Conservation (phyloP, 2,888 invertebrate genomes). For the Agelastica alni region DNA sequence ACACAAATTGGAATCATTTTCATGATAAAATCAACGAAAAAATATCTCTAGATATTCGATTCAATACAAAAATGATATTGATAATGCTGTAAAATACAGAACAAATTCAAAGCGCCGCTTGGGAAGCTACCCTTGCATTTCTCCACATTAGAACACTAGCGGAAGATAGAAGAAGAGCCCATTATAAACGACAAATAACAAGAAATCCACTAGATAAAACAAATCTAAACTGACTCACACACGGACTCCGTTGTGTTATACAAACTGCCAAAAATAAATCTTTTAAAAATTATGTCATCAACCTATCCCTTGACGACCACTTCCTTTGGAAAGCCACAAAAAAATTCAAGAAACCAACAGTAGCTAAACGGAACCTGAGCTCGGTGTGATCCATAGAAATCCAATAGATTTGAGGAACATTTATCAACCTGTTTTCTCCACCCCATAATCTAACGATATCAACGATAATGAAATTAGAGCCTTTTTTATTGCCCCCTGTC, state of each 20-base stretch:
- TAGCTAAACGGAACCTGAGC: background rate
- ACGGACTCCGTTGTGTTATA: too few relatives aligned
- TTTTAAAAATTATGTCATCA: background rate
- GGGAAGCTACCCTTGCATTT: background rate
- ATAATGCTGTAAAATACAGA: background rate
- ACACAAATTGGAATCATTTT: too few relatives aligned
- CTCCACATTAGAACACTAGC: too few relatives aligned
- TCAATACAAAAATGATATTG: background rate
- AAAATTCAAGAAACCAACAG: background rate
- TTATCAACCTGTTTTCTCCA: too few relatives aligned
- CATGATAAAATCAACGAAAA: background rate
- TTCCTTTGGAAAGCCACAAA: background rate
- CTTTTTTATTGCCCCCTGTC: constrained; percentile 3
- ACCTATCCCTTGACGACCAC: too few relatives aligned
- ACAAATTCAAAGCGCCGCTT: background rate
- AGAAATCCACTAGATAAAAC: background rate
- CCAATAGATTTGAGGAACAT: background rate
- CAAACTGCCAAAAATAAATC: too few relatives aligned
- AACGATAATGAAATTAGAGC: constrained; percentile 7
- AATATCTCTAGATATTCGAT: background rate
- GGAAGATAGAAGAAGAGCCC: background rate
- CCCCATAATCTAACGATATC: constrained; percentile 3
- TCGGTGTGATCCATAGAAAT: background rate
- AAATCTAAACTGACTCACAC: too few relatives aligned
- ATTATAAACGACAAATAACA: background rate